Conservation (phyloP, 1,140 invertebrate species). For the Brachionus rotundiformis region DNA sequence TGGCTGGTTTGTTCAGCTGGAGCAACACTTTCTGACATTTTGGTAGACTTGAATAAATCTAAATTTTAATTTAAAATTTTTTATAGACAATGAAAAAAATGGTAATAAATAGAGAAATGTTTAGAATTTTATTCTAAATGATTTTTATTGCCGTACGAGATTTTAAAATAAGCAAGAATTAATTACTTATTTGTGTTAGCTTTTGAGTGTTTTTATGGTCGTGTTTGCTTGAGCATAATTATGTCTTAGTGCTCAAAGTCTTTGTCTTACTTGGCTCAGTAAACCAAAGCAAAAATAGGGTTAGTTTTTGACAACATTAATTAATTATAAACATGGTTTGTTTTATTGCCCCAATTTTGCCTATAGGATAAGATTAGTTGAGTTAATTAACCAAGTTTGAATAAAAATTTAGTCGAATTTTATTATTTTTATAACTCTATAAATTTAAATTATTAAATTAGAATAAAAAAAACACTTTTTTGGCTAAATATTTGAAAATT, state of each 20-base stretch:
- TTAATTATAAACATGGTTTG: not conserved
- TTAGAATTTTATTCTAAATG: constrained; percentile 17
- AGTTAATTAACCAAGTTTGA: not conserved
- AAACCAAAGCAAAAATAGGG: not conserved
- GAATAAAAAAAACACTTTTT: no score
- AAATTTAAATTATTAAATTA: no score
- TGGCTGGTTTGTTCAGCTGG: constrained; percentile 12
- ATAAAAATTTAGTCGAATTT: not conserved
- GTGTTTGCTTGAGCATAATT: constrained; percentile 1
- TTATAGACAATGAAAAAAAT: not conserved
- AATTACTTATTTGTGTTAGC: not conserved
- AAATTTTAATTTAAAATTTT: not conserved
- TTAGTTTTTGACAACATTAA: not conserved
- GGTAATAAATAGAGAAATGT: constrained; percentile 15
- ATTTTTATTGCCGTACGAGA: constrained; percentile 2
- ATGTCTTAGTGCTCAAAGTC: not conserved
- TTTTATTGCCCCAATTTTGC: not conserved
- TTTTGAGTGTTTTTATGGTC: not conserved
- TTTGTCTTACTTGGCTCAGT: not conserved
- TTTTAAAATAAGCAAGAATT: not conserved
- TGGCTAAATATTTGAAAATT: no score
- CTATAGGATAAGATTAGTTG: not conserved
- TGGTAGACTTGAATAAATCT: not conserved
- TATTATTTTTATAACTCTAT: not conserved
- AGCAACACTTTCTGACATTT: constrained; percentile 27